Conservation (phyloP, 2,113 vertebrate genomes). For the Cryptotis parvus region DNA sequence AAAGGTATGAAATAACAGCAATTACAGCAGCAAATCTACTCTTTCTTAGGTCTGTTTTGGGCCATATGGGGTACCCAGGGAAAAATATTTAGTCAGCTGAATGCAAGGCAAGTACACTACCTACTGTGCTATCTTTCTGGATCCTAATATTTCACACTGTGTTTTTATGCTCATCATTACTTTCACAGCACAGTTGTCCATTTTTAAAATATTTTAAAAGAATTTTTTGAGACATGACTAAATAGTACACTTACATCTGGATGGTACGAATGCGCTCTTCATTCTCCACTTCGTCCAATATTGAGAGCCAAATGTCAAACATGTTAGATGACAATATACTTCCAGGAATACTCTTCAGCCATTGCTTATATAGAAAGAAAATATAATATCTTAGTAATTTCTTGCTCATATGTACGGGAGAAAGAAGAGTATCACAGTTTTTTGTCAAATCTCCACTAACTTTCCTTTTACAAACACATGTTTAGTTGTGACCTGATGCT, state of each 20-base stretch:
- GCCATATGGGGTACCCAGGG: background rate
- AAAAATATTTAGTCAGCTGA: no score
- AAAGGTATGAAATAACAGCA: background rate
- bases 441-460: background rate
- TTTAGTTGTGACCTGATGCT: background rate
- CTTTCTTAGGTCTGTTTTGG: no score
- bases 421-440: background rate
- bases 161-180: background rate
- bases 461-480: background rate
- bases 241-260: slow-evolving; percentile 87
- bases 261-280: slow-evolving; percentile 91
- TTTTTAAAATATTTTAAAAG: no score
- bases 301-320: slow-evolving; percentile 92
- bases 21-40: background rate
- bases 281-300: slow-evolving; percentile 91
- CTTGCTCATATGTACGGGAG: slow-evolving; percentile 24
- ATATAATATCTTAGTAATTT: slow-evolving; percentile 53
- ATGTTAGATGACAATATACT: slow-evolving; percentile 94
- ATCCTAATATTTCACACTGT: background rate
- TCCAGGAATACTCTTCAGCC: slow-evolving; percentile 94
- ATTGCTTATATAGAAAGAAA: slow-evolving; percentile 89
- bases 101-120: no score
- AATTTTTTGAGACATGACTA: slow-evolving; percentile 36
- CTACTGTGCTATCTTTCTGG: no score
- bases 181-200: background rate